phyloP scores from a whole-genome alignment of 2,888 invertebrate genomes.

The Acronicta alni region DNA sequence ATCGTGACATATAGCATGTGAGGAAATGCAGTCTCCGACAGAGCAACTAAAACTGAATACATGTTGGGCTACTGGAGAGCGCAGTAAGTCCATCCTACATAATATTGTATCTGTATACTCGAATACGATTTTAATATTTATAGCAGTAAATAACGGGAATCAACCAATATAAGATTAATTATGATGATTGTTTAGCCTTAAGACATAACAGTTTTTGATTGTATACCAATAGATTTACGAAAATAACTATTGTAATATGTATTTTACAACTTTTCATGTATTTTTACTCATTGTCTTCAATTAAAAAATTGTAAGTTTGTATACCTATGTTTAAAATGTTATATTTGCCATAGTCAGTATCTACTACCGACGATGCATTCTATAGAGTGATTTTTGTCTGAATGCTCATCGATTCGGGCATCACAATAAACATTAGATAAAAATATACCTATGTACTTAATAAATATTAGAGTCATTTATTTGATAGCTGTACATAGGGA shows the following conservation, averaged over 20 bases:
- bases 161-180: constrained; percentile 60
- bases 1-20: constrained; percentile 40
- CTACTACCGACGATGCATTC: constrained; percentile 12
- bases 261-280: constrained; percentile 59
- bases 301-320: constrained; percentile 44
- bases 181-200: constrained; percentile 59
- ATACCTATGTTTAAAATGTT: constrained; percentile 40
- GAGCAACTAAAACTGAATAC: constrained; percentile 24
- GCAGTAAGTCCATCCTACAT: constrained; percentile 56
- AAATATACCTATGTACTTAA: constrained; percentile 32
- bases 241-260: constrained; percentile 52
- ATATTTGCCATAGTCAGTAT: constrained; percentile 28
- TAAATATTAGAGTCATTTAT: constrained; percentile 28
- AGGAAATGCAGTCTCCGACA: constrained; percentile 51
- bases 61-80: constrained; percentile 42
- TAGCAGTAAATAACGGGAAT: constrained; percentile 63
- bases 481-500: constrained; percentile 26
- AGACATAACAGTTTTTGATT: constrained; percentile 69
- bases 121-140: constrained; percentile 59
- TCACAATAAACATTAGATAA: constrained; percentile 26
- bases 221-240: constrained; percentile 67
- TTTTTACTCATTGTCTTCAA: constrained; percentile 57
- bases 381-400: constrained; percentile 39
- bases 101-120: constrained; percentile 60
- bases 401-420: constrained; percentile 15